Percentiles rank a stretch among this genome's conserved stretches.
These are phyloP conservation scores for Venusia cambrica DNA, from an alignment of 2,888 invertebrate genomes.

Conservation along the genomic window DNA sequence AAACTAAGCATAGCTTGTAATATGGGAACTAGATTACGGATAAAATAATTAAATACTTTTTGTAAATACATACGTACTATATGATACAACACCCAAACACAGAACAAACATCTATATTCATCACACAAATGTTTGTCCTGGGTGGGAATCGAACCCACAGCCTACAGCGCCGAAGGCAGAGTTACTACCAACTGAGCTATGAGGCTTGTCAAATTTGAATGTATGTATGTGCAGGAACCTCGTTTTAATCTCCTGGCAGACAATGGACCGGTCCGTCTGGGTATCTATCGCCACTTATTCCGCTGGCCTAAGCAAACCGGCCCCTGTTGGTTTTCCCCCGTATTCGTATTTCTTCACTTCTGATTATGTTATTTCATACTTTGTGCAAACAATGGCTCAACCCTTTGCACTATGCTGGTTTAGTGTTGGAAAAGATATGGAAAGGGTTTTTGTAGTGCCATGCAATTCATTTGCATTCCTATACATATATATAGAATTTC, in stretches of 20 bases:
- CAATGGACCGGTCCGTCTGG: slow-evolving; percentile 57
- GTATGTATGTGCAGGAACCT: slow-evolving; percentile 1
- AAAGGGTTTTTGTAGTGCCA: slow-evolving; percentile 38
- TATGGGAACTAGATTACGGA: too few species aligned
- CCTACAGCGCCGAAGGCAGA: too few species aligned
- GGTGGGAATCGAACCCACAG: too few species aligned
- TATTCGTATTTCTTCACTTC: slow-evolving; percentile 80
- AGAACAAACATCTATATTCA: too few species aligned
- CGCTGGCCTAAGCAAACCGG: slow-evolving; percentile 80
- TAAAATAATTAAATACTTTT: too few species aligned
- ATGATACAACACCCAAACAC: too few species aligned
- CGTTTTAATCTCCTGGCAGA: slow-evolving; percentile 52
- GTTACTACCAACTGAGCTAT: too few species aligned
- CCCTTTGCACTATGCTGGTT: slow-evolving; percentile 74
- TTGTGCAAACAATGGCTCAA: slow-evolving; percentile 76
- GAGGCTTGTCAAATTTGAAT: slow-evolving; percentile 3
- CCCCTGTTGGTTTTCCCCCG: slow-evolving; percentile 76
- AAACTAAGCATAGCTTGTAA: too few species aligned
- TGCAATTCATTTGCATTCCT: too few species aligned
- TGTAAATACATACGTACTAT: too few species aligned
- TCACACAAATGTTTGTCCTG: too few species aligned
- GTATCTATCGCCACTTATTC: slow-evolving; percentile 72
- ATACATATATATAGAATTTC: too few species aligned
- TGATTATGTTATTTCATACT: slow-evolving; percentile 81
- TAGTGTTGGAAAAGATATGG: slow-evolving; percentile 47